A percentile compares a stretch with the other conserved stretches of the same genome.
These are phyloP conservation scores for Morone saxatilis DNA, from an alignment of 2,113 vertebrate genomes.

Conservation along the genomic window DNA sequence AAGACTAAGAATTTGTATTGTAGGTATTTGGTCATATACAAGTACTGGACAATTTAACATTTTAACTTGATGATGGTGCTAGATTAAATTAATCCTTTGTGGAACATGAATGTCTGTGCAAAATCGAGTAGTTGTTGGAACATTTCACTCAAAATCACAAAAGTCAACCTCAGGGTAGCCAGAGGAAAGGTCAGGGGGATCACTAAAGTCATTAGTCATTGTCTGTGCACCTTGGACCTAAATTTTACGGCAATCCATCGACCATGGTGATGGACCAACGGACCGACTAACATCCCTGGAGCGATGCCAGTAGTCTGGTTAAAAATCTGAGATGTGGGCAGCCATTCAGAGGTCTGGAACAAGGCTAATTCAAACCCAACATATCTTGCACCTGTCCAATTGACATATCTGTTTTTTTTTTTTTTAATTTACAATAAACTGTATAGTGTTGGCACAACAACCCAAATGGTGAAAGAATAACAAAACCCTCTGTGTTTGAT, in stretches of 20 bases:
- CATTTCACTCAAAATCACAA: not conserved
- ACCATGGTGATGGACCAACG: not conserved
- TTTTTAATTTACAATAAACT: not conserved
- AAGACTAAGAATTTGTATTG: not conserved
- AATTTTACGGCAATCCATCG: not conserved
- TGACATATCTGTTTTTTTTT: not conserved
- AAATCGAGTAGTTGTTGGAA: not conserved
- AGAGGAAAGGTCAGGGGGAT: no score
- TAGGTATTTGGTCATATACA: not conserved
- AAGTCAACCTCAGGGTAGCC: no score
- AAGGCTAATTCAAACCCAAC: not conserved
- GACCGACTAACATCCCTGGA: not conserved
- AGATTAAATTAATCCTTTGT: not conserved
- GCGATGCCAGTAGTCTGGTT: not conserved
- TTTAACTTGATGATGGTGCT: not conserved
- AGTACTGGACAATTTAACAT: not conserved
- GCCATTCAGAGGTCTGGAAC: not conserved
- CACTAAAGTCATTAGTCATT: no score
- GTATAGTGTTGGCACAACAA: not conserved
- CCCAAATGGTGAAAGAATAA: not conserved
- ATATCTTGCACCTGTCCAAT: not conserved
- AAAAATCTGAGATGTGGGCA: not conserved
- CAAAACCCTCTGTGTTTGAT: not conserved
- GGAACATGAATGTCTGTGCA: not conserved
- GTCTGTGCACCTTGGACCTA: no score